Conservation (phyloP, 2,797 vertebrate genomes). For the Xiphophorus birchmanni region DNA sequence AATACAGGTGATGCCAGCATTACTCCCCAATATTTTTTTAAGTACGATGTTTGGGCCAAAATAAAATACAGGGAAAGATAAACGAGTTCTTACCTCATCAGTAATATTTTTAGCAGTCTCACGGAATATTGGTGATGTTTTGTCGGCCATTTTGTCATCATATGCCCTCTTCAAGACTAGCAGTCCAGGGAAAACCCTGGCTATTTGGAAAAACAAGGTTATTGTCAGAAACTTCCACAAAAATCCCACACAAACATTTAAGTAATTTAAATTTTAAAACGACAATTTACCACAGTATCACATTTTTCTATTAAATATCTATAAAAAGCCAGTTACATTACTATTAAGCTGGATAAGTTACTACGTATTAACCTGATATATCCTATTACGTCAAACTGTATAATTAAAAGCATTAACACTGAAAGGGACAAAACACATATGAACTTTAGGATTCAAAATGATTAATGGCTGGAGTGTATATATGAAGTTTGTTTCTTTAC, state of each 20-base stretch:
- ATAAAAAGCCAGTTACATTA: not conserved
- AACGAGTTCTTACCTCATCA: conserved; percentile 6
- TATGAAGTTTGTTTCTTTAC: not conserved
- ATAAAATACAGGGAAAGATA: not conserved
- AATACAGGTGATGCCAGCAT: not conserved
- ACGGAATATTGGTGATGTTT: not conserved
- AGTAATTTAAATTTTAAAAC: not conserved
- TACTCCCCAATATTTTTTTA: not conserved
- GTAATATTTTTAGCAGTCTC: accelerated
- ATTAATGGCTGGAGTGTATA: not conserved
- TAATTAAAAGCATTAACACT: not conserved
- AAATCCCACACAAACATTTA: not conserved
- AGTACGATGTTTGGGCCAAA: not conserved
- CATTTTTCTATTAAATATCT: not conserved
- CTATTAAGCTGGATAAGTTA: not conserved
- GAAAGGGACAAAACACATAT: not conserved
- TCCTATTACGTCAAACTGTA: not conserved
- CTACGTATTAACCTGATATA: not conserved
- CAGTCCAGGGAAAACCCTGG: conserved; percentile 60
- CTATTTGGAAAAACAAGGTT: conserved; percentile 29
- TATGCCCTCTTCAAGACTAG: accelerated
- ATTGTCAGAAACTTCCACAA: not conserved
- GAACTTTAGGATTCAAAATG: not conserved
- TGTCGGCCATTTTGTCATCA: accelerated
- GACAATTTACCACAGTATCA: not conserved